These are phyloP conservation scores for Drosophila nigromelanica DNA, from an alignment of 1,140 invertebrate genomes.

Conservation along the genomic window DNA sequence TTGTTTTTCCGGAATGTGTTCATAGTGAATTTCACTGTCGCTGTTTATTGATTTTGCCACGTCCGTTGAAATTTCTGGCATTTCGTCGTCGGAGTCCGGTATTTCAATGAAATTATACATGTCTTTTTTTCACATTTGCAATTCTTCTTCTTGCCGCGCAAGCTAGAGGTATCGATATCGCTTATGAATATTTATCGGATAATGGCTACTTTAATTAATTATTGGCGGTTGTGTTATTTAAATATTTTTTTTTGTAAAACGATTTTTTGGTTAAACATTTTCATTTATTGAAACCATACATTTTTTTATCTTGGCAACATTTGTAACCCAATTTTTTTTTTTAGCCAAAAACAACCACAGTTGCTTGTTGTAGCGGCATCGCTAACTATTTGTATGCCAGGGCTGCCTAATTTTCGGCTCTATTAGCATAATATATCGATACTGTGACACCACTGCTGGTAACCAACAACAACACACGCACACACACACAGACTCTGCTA, in stretches of 20 bases:
- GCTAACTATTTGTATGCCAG: not conserved
- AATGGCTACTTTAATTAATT: not conserved
- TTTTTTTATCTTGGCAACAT: too few relatives aligned
- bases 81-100: slow-evolving; percentile 63
- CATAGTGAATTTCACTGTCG: slow-evolving; percentile 3
- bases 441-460: slow-evolving; percentile 9
- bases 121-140: not conserved
- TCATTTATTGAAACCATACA: too few relatives aligned
- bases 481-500: slow-evolving; percentile 19
- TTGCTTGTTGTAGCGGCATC: not conserved
- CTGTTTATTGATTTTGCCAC: slow-evolving; percentile 6
- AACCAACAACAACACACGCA: slow-evolving; percentile 24
- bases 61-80: slow-evolving; percentile 5
- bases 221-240: not conserved
- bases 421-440: slow-evolving; percentile 5
- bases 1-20: slow-evolving; percentile 17
- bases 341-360: not conserved
- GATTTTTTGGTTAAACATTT: too few relatives aligned
- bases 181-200: not conserved
- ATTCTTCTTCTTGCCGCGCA: slow-evolving; percentile 11
- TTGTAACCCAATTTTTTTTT: too few relatives aligned
- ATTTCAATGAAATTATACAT: slow-evolving; percentile 62
- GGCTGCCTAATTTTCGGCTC: not conserved
- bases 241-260: not conserved
- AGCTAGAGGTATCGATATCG: not conserved